Conservation (phyloP, 2,797 vertebrate species). For the Onychomys leucogaster region DNA sequence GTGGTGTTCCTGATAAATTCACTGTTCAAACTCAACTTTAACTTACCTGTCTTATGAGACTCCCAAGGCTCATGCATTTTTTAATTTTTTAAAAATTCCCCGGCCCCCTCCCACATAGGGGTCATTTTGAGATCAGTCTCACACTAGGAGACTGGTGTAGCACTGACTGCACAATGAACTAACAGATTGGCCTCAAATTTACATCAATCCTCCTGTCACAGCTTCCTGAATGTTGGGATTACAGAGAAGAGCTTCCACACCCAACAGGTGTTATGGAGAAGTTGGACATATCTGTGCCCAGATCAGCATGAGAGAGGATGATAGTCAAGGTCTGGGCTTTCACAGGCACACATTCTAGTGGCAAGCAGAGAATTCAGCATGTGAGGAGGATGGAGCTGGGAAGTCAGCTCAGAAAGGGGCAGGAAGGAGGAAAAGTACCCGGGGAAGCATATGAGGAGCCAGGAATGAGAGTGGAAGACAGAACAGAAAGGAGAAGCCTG, state of each 20-base stretch:
- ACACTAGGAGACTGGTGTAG: background rate
- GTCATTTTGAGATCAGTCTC: background rate
- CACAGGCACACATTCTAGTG: accelerated
- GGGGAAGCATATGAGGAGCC: background rate
- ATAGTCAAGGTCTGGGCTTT: background rate
- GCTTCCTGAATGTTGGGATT: background rate
- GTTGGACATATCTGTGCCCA: accelerated
- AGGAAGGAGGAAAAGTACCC: background rate
- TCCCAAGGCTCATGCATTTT: too few species aligned
- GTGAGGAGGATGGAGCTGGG: too few species aligned
- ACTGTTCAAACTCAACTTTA: background rate
- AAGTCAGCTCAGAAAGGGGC: background rate
- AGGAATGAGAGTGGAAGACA: background rate
- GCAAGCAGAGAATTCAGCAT: background rate
- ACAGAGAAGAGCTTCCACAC: background rate
- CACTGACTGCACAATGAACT: background rate
- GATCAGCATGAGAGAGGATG: background rate
- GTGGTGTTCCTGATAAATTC: background rate
- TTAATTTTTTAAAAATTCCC: background rate
- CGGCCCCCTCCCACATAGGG: background rate
- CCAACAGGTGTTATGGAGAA: background rate
- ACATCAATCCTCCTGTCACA: background rate
- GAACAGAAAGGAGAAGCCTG: background rate
- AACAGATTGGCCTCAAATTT: too few species aligned
- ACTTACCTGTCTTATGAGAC: background rate